Evolutionary conservation across 2,888 invertebrate species (phyloP).

Genomic region (Pristionchus entomophagus): DNA sequence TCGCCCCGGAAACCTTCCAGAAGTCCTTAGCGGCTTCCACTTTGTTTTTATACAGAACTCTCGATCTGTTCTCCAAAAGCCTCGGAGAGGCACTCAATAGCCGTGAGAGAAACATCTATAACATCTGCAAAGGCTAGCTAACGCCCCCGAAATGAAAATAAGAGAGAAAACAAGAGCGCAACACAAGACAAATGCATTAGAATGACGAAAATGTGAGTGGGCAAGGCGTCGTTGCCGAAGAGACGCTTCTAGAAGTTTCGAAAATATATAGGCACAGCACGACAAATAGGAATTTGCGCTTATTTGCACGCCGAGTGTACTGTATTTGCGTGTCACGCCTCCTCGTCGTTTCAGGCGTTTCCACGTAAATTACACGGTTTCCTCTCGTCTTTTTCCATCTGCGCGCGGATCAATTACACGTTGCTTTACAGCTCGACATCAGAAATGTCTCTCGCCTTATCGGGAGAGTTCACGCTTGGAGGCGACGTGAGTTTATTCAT

Average conservation of each 20-base stretch:
- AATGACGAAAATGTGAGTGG: background rate
- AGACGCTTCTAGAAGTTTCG: background rate
- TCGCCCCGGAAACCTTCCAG: constrained; percentile 62
- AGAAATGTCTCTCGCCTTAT: constrained; percentile 36
- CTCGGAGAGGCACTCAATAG: constrained; percentile 14
- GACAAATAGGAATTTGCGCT: too few species aligned
- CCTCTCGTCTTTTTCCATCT: background rate
- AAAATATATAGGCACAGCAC: too few species aligned
- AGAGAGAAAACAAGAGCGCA: background rate
- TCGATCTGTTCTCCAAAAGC: constrained; percentile 41
- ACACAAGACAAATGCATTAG: too few species aligned
- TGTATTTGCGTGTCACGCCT: background rate
- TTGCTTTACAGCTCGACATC: background rate
- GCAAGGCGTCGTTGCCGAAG: background rate
- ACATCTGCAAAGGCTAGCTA: constrained; percentile 25
- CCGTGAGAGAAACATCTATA: constrained; percentile 42
- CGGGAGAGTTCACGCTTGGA: constrained; percentile 42
- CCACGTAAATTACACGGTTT: constrained; percentile 9
- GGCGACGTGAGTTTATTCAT: background rate
- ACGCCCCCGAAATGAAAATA: background rate
- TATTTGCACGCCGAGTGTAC: too few species aligned
- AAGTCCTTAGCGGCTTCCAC: constrained; percentile 61
- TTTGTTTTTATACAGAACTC: constrained; percentile 40
- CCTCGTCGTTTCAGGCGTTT: background rate
- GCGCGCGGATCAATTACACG: background rate